These are phyloP conservation scores for Muricea muricata DNA, from an alignment of 92 coral and sea anemone species.

Conservation along the genomic window DNA sequence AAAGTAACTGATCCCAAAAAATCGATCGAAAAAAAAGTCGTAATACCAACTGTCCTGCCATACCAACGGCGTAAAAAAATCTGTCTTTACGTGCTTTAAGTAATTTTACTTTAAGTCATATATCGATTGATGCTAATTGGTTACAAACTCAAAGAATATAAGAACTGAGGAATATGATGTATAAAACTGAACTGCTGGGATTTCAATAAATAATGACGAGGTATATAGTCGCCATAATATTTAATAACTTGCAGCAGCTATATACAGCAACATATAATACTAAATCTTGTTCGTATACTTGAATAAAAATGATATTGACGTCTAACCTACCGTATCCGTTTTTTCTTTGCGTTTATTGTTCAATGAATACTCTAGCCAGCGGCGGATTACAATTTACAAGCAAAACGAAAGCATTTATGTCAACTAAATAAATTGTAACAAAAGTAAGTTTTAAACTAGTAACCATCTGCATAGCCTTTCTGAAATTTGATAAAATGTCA, in stretches of 20 bases:
- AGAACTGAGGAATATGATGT: no score
- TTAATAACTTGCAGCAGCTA: no score
- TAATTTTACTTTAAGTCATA: no score
- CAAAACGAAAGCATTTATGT: neutral
- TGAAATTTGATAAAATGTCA: neutral
- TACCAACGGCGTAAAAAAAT: no score
- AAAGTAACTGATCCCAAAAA: no score
- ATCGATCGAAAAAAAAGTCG: no score
- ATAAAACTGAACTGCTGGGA: no score
- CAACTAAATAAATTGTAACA: neutral
- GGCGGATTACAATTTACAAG: neutral
- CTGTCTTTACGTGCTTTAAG: no score
- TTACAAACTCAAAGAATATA: no score
- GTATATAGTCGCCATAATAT: neutral
- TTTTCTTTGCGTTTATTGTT: slow-evolving; percentile 1
- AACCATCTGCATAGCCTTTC: neutral
- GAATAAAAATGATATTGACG: slow-evolving; percentile 3
- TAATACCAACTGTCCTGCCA: no score
- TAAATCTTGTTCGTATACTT: neutral
- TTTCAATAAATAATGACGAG: neutral
- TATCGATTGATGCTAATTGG: no score
- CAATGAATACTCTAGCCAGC: neutral
- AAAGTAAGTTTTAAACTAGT: neutral
- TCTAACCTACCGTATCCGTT: neutral
- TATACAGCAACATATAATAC: neutral